A percentile compares a stretch with the other conserved stretches of the same genome.
phyloP scores from a whole-genome alignment of 35 echinoderm and acorn worm genomes.

The Ptychodera flava region DNA sequence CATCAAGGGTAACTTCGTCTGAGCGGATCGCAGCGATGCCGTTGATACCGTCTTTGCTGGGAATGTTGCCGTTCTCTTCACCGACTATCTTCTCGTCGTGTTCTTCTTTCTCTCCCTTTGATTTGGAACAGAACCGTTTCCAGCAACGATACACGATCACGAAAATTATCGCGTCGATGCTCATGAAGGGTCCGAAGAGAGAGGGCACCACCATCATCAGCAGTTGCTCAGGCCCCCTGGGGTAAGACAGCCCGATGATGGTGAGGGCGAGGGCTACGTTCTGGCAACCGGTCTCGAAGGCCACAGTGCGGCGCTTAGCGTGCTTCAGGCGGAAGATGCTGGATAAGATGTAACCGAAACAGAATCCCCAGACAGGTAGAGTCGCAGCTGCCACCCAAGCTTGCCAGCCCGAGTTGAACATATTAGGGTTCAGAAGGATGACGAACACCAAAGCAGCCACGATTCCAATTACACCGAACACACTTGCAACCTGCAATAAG shows the following conservation, averaged over 20 bases:
- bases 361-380: neutral
- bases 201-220: slow-evolving; percentile 58
- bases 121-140: neutral
- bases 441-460: neutral
- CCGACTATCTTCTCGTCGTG: neutral
- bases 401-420: neutral
- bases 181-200: slow-evolving; percentile 34
- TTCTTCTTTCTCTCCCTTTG: neutral
- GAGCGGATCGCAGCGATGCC: neutral
- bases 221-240: neutral
- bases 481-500: neutral
- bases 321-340: neutral
- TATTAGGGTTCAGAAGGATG: neutral
- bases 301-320: neutral
- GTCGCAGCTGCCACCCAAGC: neutral
- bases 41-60: too few species aligned
- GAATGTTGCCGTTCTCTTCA: neutral
- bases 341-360: neutral
- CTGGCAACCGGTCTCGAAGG: neutral
- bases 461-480: neutral
- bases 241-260: neutral
- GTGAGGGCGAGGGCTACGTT: neutral
- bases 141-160: neutral
- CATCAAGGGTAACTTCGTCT: neutral
- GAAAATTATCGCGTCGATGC: neutral